Evolutionary conservation across 2,888 invertebrate genomes (phyloP), one percentile per base, ranked within the genome.

Genomic region (Platycheirus rosarum): DNA sequence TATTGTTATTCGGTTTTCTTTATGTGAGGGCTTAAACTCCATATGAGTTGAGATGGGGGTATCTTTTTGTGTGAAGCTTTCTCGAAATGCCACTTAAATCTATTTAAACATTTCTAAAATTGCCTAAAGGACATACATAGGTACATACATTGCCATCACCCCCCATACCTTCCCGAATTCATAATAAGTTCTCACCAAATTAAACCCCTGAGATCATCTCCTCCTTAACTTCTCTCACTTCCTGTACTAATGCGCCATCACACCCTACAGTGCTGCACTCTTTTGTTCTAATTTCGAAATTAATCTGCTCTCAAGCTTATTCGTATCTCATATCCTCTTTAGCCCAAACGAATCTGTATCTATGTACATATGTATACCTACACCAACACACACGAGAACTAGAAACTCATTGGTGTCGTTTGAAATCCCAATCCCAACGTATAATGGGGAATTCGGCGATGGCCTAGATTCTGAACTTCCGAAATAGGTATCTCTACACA

Each of bases 241-340:
- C 29, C 29, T 32, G 8, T 32, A 32, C 23, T 23, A 23, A 23
- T 6, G 6, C 23, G 23, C 23, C 23, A 23, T 4, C 4, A 32
- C 8, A 7, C 29, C 9, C 23, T 42, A 9, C 51, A 16, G 18
- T 51, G 23, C 53, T 65, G 63, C 18, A 70, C 76, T 63, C 77
- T 63, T 77, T 82, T 82, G 82, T 82, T 55, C 82, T 82, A 82
- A 82, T 82, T 82, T 82, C 62, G 16, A 77, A 77, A 82, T 77
- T 82, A 82, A 82, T 82, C 82, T 82, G 82, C 71, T 76, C 63
- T 80, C 65, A 66, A 80, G 80, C 80, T 80, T 76, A 76, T 65
- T 60, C 60, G 76, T 76, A 80, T 71, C 76, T 76, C 76, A 70
- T 80, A 80, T 80, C 76, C 76, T 76, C 35, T 35, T 49, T 48